Evolutionary conservation across 37 sponge, comb jelly and placozoan genomes (phyloP).

Genomic region (Beroe ovata): DNA sequence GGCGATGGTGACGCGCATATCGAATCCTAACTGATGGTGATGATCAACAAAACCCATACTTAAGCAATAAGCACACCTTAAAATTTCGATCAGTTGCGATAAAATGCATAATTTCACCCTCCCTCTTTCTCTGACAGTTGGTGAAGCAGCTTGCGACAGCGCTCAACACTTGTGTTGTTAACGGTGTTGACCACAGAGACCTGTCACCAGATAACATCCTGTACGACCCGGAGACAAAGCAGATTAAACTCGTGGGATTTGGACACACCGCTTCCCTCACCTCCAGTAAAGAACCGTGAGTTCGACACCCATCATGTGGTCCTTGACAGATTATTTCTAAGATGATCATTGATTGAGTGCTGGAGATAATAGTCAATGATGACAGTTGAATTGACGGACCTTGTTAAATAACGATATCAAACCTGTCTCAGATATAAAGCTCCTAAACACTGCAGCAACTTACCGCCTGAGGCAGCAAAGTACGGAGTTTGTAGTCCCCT

Average conservation of each 20-base stretch:
- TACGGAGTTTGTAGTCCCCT: conserved; percentile 59
- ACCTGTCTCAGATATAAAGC: conserved; percentile 35
- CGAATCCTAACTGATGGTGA: background rate
- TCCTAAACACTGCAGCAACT: conserved; percentile 21
- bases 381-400: too few relatives aligned
- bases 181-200: conserved; percentile 62
- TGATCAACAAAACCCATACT: too few relatives aligned
- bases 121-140: background rate
- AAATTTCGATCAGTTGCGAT: too few relatives aligned
- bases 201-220: conserved; percentile 57
- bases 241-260: conserved; percentile 62
- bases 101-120: too few relatives aligned
- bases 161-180: conserved; percentile 62
- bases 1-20: background rate
- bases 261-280: conserved; percentile 36
- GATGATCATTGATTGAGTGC: too few relatives aligned
- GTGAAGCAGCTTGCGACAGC: conserved; percentile 24
- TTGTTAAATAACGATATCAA: too few relatives aligned
- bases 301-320: too few relatives aligned
- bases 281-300: conserved; percentile 51
- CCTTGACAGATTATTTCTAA: too few relatives aligned
- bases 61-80: too few relatives aligned
- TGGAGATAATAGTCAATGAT: too few relatives aligned
- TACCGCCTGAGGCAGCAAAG: conserved; percentile 43
- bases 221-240: conserved; percentile 47